These are phyloP conservation scores for Halcyon leucocephala DNA, from an alignment of 2,797 vertebrate species.

Conservation along the genomic window DNA sequence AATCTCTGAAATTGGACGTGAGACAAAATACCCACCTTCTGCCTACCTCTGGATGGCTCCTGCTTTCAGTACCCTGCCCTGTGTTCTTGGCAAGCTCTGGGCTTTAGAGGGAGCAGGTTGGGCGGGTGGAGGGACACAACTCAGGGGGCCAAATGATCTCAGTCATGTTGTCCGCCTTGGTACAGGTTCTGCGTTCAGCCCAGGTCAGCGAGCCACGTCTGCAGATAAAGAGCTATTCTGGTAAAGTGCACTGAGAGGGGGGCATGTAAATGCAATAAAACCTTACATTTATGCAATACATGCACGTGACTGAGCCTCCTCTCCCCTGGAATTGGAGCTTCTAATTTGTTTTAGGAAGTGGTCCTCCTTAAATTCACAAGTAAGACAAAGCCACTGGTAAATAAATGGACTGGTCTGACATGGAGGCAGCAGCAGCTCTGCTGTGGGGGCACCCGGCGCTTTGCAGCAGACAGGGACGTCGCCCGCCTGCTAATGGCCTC, in stretches of 20 bases:
- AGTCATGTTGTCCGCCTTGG: accelerated
- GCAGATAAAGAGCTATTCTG: slow-evolving; percentile 61
- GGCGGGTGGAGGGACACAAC: not conserved
- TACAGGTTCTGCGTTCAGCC: not conserved
- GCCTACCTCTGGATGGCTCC: not conserved
- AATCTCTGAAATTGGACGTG: accelerated
- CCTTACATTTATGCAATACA: not conserved
- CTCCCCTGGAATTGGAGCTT: not conserved
- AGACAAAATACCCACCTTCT: not conserved
- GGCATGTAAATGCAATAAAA: not conserved
- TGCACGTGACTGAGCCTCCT: not conserved
- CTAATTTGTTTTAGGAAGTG: not conserved
- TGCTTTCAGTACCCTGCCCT: not conserved
- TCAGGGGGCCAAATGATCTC: not conserved
- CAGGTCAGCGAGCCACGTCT: accelerated
- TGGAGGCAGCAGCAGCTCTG: not conserved
- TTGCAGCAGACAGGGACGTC: not conserved
- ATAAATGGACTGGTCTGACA: not conserved
- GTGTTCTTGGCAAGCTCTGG: accelerated
- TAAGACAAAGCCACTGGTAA: not conserved
- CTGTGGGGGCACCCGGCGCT: not conserved
- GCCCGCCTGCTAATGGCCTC: not conserved
- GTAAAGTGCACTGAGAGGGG: not conserved
- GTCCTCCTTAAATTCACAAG: not conserved
- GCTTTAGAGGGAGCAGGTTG: not conserved